These are phyloP conservation scores for Chionis minor DNA, from an alignment of 2,113 vertebrate species.

Conservation along the genomic window DNA sequence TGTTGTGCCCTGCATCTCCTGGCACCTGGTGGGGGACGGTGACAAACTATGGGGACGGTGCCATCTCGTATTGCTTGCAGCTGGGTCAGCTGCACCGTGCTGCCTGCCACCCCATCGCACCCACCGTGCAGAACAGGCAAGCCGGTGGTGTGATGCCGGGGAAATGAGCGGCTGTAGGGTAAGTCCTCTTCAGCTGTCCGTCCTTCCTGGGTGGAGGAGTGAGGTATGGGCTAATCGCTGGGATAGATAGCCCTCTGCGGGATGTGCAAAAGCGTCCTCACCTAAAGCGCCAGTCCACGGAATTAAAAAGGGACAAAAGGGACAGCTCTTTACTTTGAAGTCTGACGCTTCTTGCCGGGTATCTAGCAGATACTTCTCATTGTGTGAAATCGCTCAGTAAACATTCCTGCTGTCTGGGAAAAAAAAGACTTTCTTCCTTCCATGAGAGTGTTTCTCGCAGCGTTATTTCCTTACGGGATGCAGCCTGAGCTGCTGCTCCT, in stretches of 20 bases:
- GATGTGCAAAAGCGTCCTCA: neutral
- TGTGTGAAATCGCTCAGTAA: slow-evolving; percentile 30
- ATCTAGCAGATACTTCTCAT: slow-evolving; percentile 18
- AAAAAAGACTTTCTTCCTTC: slow-evolving; percentile 15
- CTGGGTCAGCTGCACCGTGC: neutral
- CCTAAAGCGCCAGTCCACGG: neutral
- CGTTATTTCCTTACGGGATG: neutral
- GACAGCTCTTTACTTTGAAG: slow-evolving; percentile 17
- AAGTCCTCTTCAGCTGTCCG: neutral
- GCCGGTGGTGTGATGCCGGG: fast-evolving
- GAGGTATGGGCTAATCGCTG: neutral
- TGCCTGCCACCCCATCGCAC: neutral
- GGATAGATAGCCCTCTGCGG: fast-evolving
- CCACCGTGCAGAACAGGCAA: fast-evolving
- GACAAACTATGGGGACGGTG: fast-evolving
- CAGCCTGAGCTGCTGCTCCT: slow-evolving; percentile 11
- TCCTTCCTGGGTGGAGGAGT: neutral
- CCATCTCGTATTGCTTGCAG: neutral
- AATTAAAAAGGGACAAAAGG: neutral
- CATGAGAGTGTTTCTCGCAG: neutral
- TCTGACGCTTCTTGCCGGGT: slow-evolving; percentile 37
- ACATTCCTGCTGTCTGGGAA: neutral
- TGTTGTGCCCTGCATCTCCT: neutral
- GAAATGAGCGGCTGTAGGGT: neutral
- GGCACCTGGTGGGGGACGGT: neutral